Percentiles rank a stretch among this genome's conserved stretches.
Evolutionary conservation across 2,797 vertebrate species (phyloP).

Genomic region (Cryptoprocta ferox): DNA sequence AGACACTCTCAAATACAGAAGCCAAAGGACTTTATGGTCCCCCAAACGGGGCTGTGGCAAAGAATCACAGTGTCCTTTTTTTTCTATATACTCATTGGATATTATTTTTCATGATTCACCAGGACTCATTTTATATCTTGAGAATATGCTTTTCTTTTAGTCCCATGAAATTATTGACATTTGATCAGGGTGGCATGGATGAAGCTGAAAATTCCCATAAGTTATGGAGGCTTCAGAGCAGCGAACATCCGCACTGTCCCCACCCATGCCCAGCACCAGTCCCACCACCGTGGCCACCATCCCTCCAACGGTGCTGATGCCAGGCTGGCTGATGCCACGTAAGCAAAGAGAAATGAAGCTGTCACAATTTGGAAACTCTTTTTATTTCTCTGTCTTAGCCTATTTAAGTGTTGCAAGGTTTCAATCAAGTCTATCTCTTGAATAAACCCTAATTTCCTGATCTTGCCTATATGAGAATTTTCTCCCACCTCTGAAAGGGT

Average conservation of each 20-base stretch:
- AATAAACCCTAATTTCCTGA: neutral
- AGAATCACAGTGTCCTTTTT: neutral
- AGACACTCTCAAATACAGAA: fast-evolving
- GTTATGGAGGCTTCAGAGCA: neutral
- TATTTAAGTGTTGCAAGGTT: neutral
- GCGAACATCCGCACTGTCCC: fast-evolving
- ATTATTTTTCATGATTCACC: no score
- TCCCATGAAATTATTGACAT: neutral
- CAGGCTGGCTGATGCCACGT: fast-evolving
- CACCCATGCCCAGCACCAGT: neutral
- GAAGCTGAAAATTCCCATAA: neutral
- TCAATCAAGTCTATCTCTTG: neutral
- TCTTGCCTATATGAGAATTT: neutral
- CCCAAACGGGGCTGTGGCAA: neutral
- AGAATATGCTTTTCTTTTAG: neutral
- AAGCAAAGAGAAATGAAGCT: no score
- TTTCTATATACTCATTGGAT: neutral
- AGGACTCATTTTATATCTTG: neutral
- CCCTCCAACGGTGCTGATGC: fast-evolving
- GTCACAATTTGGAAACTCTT: neutral
- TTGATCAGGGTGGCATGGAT: neutral
- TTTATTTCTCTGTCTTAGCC: neutral
- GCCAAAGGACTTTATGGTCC: neutral
- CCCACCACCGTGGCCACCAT: fast-evolving
- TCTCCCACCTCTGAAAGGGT: neutral